Percentiles rank a stretch among this genome's conserved stretches.
These are phyloP conservation scores for Pipistrellus pygmaeus DNA, from an alignment of 2,797 vertebrate genomes.

Conservation along the genomic window DNA sequence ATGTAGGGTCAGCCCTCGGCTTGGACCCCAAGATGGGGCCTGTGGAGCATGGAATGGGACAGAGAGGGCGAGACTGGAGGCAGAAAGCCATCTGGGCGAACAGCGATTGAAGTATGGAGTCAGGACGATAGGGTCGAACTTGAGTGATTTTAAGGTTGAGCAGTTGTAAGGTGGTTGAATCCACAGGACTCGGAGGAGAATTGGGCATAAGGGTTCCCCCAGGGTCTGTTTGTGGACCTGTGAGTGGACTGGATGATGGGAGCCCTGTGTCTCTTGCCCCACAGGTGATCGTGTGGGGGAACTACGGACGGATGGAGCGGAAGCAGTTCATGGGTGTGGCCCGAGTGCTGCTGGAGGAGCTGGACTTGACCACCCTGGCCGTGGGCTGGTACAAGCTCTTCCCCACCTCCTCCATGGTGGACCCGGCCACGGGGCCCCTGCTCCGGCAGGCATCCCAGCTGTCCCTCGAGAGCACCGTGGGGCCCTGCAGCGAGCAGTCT, in stretches of 20 bases:
- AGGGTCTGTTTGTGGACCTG: background rate
- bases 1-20: background rate
- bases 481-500: slow-evolving; percentile 97
- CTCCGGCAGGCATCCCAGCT: slow-evolving; percentile 99
- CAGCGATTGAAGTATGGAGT: background rate
- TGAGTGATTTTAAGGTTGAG: background rate
- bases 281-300: slow-evolving; percentile 99
- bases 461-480: slow-evolving; percentile 98
- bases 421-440: slow-evolving; percentile 95
- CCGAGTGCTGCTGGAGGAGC: slow-evolving; percentile 97
- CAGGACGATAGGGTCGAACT: background rate
- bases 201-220: background rate
- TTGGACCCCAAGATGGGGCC: background rate
- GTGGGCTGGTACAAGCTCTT: slow-evolving; percentile 99
- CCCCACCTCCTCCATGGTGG: slow-evolving; percentile 99
- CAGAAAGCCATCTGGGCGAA: background rate
- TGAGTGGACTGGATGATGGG: background rate
- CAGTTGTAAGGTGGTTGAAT: background rate
- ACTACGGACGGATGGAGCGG: slow-evolving; percentile 98
- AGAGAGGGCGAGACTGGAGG: background rate
- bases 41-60: background rate
- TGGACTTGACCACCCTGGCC: slow-evolving; percentile 97
- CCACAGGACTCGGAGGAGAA: background rate
- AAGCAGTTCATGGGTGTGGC: slow-evolving; percentile 99
- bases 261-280: slow-evolving; percentile 44